Evolutionary conservation across 1,140 invertebrate species (phyloP), one percentile per base, ranked within the genome.

Genomic region (Temnothorax nylanderi): DNA sequence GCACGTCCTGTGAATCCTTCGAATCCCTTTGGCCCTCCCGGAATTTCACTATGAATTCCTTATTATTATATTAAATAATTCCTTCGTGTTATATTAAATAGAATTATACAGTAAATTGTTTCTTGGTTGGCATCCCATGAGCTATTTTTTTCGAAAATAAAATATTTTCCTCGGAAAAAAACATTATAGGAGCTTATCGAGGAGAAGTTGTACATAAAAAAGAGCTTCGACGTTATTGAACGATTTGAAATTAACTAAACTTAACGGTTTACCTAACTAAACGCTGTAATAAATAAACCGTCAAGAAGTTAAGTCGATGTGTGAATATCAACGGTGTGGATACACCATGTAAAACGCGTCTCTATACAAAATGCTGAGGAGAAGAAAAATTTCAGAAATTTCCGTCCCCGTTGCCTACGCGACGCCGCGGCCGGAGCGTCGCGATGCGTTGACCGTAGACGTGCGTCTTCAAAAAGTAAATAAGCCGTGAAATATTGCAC

Each of bases 401-500:
- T 64, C 49, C 37, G 21, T 21, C 32, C 21, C 21, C 32, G 72
- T 75, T 75, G 60, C 56, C 76, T 62, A 51, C 49, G 64, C 64
- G 51, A 81, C 64, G 64, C 44, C 47, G 6, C 3, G 1, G 44
- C 44, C 44, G 16, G 13, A n/a, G 34, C 64, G 49, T 56, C 58
- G 58, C 75, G 75, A 62, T 41, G 58, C 75, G 60, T 64, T 67
- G 76, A 65, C 44, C 76, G 65, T 82, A 44, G 74, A 44, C 34
- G 47, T 37, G 64, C 64, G 54, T 82, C 65, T 51, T 21, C 65
- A 78, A 90, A 88, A 85, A 86, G 77, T 90, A 91, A 91, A 91
- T 91, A 91, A 91, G 87, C 87, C 82, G 89, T 91, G 69, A 91
- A 91, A 91, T 91, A 91, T 91, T 78, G 82, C 80, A n/a, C 47